Evolutionary conservation across 2,113 vertebrate species (phyloP).

Genomic region (Alaudala cheleensis): DNA sequence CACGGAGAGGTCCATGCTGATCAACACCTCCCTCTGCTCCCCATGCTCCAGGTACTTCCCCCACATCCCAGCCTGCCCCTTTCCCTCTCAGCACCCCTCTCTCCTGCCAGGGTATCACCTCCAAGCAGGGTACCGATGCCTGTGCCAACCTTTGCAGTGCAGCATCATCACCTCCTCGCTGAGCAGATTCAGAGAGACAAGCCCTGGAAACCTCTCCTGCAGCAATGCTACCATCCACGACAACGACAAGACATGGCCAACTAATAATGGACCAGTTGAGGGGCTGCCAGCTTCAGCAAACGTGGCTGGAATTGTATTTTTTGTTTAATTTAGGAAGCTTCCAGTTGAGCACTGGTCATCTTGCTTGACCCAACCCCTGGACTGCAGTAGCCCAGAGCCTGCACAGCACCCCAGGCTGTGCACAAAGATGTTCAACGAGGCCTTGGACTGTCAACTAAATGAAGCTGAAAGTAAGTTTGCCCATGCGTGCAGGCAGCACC

Average conservation of each 20-base stretch:
- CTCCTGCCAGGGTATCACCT: fast-evolving
- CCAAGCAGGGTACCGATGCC: background rate
- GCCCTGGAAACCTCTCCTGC: background rate
- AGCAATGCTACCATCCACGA: background rate
- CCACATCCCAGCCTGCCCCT: background rate
- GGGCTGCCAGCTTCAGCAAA: background rate
- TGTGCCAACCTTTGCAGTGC: fast-evolving
- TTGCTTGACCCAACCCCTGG: background rate
- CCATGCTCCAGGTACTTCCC: fast-evolving
- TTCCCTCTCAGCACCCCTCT: background rate
- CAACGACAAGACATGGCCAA: background rate
- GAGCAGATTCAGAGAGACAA: background rate
- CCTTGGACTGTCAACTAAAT: background rate
- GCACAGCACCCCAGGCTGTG: background rate
- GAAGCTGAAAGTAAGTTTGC: background rate
- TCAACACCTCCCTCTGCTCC: background rate
- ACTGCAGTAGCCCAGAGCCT: background rate
- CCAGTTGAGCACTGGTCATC: background rate
- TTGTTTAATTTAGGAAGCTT: background rate
- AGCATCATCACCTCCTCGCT: fast-evolving
- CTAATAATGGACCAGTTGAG: background rate
- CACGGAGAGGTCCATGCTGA: background rate
- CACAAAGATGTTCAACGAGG: fast-evolving
- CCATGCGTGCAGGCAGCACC: background rate
- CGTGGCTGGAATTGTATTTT: background rate